Base-by-base conservation (phyloP, 2,113 vertebrate genomes). In the Stigmatopora argus region DNA sequence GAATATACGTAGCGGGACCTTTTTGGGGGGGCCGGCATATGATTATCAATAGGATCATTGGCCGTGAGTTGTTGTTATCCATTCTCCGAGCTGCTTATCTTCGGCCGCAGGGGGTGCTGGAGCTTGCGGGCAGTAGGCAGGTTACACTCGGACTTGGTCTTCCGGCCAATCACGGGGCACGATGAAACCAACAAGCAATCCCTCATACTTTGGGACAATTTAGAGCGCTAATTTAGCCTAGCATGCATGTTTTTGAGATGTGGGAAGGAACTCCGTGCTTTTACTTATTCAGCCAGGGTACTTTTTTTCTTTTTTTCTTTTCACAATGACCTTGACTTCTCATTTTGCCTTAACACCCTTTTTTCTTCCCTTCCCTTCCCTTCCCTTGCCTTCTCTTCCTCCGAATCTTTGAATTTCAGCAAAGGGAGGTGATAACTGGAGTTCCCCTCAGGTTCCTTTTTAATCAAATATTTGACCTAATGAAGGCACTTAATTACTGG, bases 391-490 rank as follows among this genome's bases (percentile, higher is more conserved):
- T 13, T 75, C 65, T 26, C 65, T 60, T 56, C 60, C 46, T 21
- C 23, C 46, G 21, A 26, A 34, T 15, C 63, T 47, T 62, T 23
- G 31, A 17, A 19, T 45, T 31, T 19, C 12, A 74, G 65, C 83
- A 73, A 74, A 65, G 60, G 45, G 41, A 31, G 72, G 75, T 86
- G 82, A 87, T 86, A 80, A 81, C 72, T 62, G 70, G 61, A 75
- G 26, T 21, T 72, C 61, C 61, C 66, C 46, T 66, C 59, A 75
- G 80, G 79, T 82, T 84, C 66, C 64, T 83, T 69, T 31, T 78
- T 86, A 82, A 87, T 89, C 82, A 86, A 87, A 89, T 90, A 86
- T 88, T 86, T 85, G 79, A 89, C 71, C 72, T 83, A 89, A 89
- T 85, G 80, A 88, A 83, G 86, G 78, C 83, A 84, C 89, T 86